Evolutionary conservation across 1,140 invertebrate species (phyloP), one percentile per base, ranked within the genome.

Genomic region (Penaeus japonicus): DNA sequence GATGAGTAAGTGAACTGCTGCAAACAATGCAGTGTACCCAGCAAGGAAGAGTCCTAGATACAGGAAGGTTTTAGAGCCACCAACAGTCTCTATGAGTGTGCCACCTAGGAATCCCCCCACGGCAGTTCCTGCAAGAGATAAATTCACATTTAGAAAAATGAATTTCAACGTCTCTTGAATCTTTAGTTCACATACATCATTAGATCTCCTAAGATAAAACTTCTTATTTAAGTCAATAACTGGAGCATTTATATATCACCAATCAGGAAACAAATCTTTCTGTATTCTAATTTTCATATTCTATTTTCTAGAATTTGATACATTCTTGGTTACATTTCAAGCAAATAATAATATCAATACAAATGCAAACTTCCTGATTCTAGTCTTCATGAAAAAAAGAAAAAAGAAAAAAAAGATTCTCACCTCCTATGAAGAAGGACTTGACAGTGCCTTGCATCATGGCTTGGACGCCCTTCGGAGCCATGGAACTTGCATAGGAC

Each of bases 401-500:
- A 47, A 15, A 47, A 47, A 47, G 47, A 47, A 47, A 12, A 12
- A 7, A 15, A 7, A 1, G 15, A 47, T 47, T 7, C 87, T 77
- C 20, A 88, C 87, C 87, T 32, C 54, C 78, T 32, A 78, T 75
- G 78, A 88, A 84, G 65, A 55, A 27, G 22, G 87, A 73, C 70
- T 83, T 88, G 62, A 88, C 80, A 17, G 83, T 88, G 20, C 87
- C 70, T 35, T 88, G 87, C n/a, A 88, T 47, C 20, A 73, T 88
- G 15, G 87, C 87, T 47, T 75, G 80, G 39, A 81, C 96, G 18
- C 97, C 97, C 1, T 95, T 94, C 24, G 97, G 96, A 10, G 97
- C 95, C 4, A 97, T 94, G 90, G 96, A 95, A 92, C 95, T 96
- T 1, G 96, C 96, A 92, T 97, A 98, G 0, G 96, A 96, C 15